phyloP scores from a whole-genome alignment of 2,888 invertebrate genomes.

The Ectemnius cavifrons region DNA sequence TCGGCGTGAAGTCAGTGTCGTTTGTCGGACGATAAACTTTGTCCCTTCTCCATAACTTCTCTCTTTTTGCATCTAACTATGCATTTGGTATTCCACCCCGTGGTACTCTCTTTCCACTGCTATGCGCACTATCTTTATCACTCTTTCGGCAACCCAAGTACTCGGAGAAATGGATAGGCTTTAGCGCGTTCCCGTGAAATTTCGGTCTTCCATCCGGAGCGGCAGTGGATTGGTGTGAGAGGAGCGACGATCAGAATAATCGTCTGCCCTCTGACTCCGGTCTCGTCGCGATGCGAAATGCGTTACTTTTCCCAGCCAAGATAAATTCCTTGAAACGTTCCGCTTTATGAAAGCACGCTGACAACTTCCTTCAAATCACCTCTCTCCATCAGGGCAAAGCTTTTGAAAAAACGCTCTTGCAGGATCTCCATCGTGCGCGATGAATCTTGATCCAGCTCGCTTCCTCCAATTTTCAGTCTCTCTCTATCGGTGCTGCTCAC shows the following conservation, averaged over 20 bases:
- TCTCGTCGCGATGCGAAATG: neutral
- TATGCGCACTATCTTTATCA: neutral
- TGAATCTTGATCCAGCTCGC: constrained; percentile 20
- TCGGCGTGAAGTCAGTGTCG: constrained; percentile 46
- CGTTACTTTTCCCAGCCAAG: neutral
- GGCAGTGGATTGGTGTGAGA: constrained; percentile 38
- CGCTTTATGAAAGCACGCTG: constrained; percentile 19
- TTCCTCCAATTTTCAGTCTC: constrained; percentile 4
- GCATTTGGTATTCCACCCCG: constrained; percentile 31
- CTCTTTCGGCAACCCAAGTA: neutral
- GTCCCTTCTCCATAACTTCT: constrained; percentile 14
- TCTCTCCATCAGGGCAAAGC: constrained; percentile 4
- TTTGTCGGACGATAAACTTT: constrained; percentile 55
- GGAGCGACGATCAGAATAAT: constrained; percentile 36
- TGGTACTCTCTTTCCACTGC: constrained; percentile 2
- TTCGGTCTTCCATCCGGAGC: constrained; percentile 4
- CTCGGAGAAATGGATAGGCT: constrained; percentile 16
- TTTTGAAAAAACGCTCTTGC: constrained; percentile 1
- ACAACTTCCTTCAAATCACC: constrained; percentile 2
- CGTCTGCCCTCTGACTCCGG: constrained; percentile 10
- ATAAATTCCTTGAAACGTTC: constrained; percentile 28
- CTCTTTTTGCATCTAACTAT: constrained; percentile 20
- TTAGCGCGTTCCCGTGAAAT: constrained; percentile 17
- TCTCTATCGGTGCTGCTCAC: neutral
- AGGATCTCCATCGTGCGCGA: constrained; percentile 6